A percentile compares a stretch with the other conserved stretches of the same genome.
Evolutionary conservation across 2,113 vertebrate genomes (phyloP).

Genomic region (Microcebus jonahi): DNA sequence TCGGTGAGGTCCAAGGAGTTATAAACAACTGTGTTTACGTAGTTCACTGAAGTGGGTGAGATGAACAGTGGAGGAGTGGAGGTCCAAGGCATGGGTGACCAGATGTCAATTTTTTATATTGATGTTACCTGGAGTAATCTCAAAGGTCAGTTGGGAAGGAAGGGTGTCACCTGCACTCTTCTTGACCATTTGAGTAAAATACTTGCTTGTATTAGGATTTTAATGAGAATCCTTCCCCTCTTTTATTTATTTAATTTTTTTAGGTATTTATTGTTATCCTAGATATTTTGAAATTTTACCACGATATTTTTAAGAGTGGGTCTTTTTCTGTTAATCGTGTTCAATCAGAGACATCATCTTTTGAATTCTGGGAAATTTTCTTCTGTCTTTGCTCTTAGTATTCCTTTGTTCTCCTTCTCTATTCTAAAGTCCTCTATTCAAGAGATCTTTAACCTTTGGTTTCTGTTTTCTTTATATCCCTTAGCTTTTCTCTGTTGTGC

Average conservation of each 20-base stretch:
- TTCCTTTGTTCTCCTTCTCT: neutral
- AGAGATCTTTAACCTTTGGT: neutral
- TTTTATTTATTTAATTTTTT: neutral
- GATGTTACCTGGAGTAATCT: neutral
- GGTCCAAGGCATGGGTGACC: neutral
- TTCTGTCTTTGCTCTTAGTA: neutral
- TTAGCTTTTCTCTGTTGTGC: conserved; percentile 8
- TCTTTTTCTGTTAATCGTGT: neutral
- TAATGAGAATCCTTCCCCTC: neutral
- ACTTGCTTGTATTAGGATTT: neutral
- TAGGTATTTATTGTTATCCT: neutral
- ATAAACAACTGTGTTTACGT: neutral
- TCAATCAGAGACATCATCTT: neutral
- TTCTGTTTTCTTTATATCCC: neutral
- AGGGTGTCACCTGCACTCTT: neutral
- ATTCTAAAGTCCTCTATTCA: neutral
- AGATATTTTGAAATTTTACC: neutral
- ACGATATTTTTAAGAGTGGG: neutral
- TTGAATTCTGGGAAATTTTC: neutral
- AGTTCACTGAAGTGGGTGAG: neutral
- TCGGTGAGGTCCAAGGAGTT: neutral
- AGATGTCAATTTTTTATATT: neutral
- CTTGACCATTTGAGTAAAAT: neutral
- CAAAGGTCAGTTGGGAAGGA: neutral
- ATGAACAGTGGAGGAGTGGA: neutral